A percentile compares a stretch with the other conserved stretches of the same genome.
phyloP scores from a whole-genome alignment of 2,888 invertebrate species.

The Sinelater perroti region DNA sequence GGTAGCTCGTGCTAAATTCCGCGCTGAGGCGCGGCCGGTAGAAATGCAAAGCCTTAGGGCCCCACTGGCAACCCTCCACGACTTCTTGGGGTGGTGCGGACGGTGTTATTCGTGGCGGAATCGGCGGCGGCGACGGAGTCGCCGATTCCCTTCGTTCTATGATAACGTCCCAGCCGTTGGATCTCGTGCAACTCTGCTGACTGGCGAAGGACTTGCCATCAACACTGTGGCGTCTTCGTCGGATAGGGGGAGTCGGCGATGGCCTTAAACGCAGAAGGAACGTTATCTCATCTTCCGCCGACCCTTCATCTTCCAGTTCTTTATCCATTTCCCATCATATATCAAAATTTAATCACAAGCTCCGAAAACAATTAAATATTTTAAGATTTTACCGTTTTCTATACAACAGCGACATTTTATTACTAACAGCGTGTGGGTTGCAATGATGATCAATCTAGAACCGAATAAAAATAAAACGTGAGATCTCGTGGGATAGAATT shows the following conservation, averaged over 20 bases:
- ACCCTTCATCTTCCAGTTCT: slow-evolving; percentile 29
- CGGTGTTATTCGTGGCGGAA: slow-evolving; percentile 48
- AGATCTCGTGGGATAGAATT: background rate
- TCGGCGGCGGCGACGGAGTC: slow-evolving; percentile 31
- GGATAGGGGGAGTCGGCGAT: slow-evolving; percentile 54
- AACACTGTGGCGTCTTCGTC: slow-evolving; percentile 47
- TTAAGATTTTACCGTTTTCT: no score
- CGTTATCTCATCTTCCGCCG: slow-evolving; percentile 56
- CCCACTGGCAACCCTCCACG: slow-evolving; percentile 41
- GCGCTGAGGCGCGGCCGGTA: slow-evolving; percentile 18
- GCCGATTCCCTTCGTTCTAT: slow-evolving; percentile 49
- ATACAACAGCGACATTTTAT: no score
- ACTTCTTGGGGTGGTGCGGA: slow-evolving; percentile 56
- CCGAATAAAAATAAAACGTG: background rate
- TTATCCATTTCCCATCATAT: slow-evolving; percentile 13
- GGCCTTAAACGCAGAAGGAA: slow-evolving; percentile 57
- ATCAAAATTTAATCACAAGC: background rate
- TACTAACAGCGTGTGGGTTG: no score
- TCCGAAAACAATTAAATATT: no score
- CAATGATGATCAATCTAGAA: background rate
- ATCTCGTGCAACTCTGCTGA: slow-evolving; percentile 22
- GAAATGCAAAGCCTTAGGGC: slow-evolving; percentile 40
- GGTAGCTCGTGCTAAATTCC: slow-evolving; percentile 38
- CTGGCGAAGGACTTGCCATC: slow-evolving; percentile 38
- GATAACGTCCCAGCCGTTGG: slow-evolving; percentile 55